Conservation (phyloP, 2,113 vertebrate genomes). For the Calyptommatus sinebrachiatus region DNA sequence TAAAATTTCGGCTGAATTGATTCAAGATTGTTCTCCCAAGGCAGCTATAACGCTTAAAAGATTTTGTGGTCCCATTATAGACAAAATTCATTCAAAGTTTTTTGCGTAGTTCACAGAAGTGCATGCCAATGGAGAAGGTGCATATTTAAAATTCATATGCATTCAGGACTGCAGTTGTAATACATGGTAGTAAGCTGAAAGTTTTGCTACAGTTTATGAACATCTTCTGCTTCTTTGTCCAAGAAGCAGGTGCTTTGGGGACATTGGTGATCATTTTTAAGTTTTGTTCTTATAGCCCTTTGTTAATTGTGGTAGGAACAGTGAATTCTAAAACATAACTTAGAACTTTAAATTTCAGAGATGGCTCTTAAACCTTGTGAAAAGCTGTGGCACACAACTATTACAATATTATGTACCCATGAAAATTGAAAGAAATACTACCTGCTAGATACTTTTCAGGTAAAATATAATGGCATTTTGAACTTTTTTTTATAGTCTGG, state of each 20-base stretch:
- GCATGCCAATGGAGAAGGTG: slow-evolving; percentile 60
- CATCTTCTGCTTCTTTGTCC: slow-evolving; percentile 70
- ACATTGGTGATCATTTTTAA: slow-evolving; percentile 47
- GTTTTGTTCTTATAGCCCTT: slow-evolving; percentile 60
- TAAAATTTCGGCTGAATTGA: slow-evolving; percentile 42
- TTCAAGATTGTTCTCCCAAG: slow-evolving; percentile 40
- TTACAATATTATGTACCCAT: slow-evolving; percentile 63
- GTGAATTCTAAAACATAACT: slow-evolving; percentile 65
- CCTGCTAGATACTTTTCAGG: slow-evolving; percentile 58
- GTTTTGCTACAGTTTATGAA: slow-evolving; percentile 66
- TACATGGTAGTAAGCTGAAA: slow-evolving; percentile 63
- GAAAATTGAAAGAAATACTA: slow-evolving; percentile 73
- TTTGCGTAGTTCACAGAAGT: slow-evolving; percentile 49
- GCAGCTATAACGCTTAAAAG: slow-evolving; percentile 45
- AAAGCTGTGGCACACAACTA: slow-evolving; percentile 66
- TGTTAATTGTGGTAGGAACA: slow-evolving; percentile 59
- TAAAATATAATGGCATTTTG: slow-evolving; percentile 62
- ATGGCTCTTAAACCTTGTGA: slow-evolving; percentile 68
- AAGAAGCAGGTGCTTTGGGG: slow-evolving; percentile 72
- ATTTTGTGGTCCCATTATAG: slow-evolving; percentile 47
- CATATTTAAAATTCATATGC: slow-evolving; percentile 66
- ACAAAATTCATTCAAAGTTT: slow-evolving; percentile 36
- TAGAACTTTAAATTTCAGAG: slow-evolving; percentile 65
- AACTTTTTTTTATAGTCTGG: slow-evolving; percentile 56
- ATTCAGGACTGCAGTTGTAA: slow-evolving; percentile 72